These are phyloP conservation scores for Pentalonia nigronervosa DNA, from an alignment of 1,140 invertebrate genomes.

Conservation along the genomic window DNA sequence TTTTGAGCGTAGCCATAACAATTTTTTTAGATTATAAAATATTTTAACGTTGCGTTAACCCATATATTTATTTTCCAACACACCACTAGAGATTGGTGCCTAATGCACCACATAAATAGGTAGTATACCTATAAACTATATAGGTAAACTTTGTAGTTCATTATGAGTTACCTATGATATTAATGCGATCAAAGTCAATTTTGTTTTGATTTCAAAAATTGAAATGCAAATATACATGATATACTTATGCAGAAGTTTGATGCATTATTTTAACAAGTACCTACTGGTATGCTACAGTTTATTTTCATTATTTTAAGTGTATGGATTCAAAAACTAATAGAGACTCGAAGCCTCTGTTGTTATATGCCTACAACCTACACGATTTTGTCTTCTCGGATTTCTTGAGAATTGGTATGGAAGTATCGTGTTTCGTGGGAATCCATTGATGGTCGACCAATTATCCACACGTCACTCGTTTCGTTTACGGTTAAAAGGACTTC, in stretches of 20 bases:
- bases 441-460: slow-evolving; percentile 16
- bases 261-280: neutral
- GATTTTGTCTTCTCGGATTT: slow-evolving; percentile 34
- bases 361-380: neutral
- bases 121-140: no score
- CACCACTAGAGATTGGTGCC: no score
- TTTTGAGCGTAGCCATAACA: no score
- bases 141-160: no score
- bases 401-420: slow-evolving; percentile 33
- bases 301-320: neutral
- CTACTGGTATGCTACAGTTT: neutral
- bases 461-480: slow-evolving; percentile 41
- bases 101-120: no score
- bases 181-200: neutral
- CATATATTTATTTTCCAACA: no score
- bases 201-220: neutral
- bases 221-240: no score
- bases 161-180: neutral
- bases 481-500: neutral
- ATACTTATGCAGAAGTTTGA: neutral
- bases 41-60: no score
- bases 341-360: slow-evolving; percentile 29
- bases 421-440: slow-evolving; percentile 39
- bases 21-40: no score
- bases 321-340: slow-evolving; percentile 8